Base-by-base conservation (phyloP, 2,113 vertebrate genomes). In the Halichoeres trimaculatus region DNA sequence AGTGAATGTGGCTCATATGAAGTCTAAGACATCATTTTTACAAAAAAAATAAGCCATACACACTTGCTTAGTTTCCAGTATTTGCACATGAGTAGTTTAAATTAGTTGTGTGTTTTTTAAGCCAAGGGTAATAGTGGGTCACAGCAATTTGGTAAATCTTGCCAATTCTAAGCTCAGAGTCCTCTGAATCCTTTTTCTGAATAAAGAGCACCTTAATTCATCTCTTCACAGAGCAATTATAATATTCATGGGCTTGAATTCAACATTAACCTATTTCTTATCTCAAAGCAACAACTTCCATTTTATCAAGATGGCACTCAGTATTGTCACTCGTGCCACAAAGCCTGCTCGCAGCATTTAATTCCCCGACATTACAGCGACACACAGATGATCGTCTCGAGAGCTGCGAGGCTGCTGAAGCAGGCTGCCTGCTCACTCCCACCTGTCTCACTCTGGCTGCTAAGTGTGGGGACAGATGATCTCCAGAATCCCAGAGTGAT, bases 401-500 rank as follows among this genome's bases (percentile, higher is more conserved):
- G 52, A 76, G 54, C n/a, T 1, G 62, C 13, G 70, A 74, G 61
- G 70, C 57, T 52, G 81, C 40, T 55, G 59, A 81, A 56, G 66
- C 40, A 52, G 63, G 56, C 60, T 20, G 24, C 66, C 66, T 76
- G 65, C 80, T 50, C 38, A 56, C 48, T 78, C 72, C 70, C 76
- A 77, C 62, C 81, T 80, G 80, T 70, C 66, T 70, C 47, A 19
- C 6, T 53, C 67, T 24, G 76, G 56, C 79, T 81, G 79, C 60
- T 58, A 70, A 83, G 61, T 52, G 73, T 17, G 65, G 62, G 75
- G 63, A 82, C 75, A 59, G 80, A 88, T 70, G 77, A 85, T 83
- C 58, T 60, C 50, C 66, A 61, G 41, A 75, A 73, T 86, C 88
- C 86, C 81, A 70, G 36, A 76, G 77, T 83, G 89, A 85, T 83